Evolutionary conservation across 2,888 invertebrate species (phyloP), one percentile per base, ranked within the genome.

Genomic region (Callimorpha dominula): DNA sequence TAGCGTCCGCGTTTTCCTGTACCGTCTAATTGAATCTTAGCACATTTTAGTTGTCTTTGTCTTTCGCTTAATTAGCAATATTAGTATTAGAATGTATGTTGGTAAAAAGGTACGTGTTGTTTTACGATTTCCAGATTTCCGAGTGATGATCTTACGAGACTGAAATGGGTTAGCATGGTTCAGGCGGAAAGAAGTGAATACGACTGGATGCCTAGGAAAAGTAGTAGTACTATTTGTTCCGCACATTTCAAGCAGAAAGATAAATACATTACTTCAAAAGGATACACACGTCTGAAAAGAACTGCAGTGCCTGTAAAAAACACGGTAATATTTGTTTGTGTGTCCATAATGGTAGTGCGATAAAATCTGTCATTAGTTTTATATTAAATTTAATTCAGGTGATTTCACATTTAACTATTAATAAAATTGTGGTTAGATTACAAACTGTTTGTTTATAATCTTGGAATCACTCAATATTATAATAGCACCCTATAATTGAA

Each of bases 171-270:
- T 20, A 63, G 64, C 31, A 54, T 68, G 42, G 64, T 68, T 52
- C 64, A 68, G 52, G 52, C 43, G 31, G 72, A 72, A 68, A 72
- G 68, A 72, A 67, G 72, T 62, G 72, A 72, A 67, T 15, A 62
- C 14, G 42, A 72, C 63, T 72, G 72, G 72, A 72, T 66, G 66
- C 66, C 66, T 20, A 66, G 50, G 20, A 66, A 66, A 31, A 54
- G 68, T 54, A 64, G 72, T 54, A 72, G n/a, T n/a, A n/a, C 63
- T 43, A 64, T 68, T 67, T 72, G 72, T 72, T 72, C 72, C 12
- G 62, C 31, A 63, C 72, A 72, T 72, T 72, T 72, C 57, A 68
- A 72, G 52, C 8, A 68, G 17, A 31, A 68, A 64, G 68, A 72
- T 63, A 52, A 17, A 52, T 5, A 52, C 52, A 52, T 14, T 52